Conservation (phyloP, 2,888 invertebrate species). For the Unio delphinus region DNA sequence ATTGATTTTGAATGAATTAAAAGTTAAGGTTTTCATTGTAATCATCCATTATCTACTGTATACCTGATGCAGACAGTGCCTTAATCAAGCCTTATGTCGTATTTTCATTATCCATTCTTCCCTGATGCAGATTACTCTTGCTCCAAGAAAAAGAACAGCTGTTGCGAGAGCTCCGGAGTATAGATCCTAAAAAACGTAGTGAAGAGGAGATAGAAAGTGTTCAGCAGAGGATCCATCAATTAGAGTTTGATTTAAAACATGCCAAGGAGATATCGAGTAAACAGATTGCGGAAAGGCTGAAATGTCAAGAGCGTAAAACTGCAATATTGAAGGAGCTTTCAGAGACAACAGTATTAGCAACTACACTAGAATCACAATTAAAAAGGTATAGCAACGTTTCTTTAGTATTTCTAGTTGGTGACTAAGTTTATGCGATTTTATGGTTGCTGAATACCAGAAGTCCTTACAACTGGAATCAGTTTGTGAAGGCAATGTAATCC, state of each 20-base stretch:
- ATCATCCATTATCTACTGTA: too few relatives aligned
- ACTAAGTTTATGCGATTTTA: constrained; percentile 1
- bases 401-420: background rate
- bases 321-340: constrained; percentile 87
- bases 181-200: constrained; percentile 78
- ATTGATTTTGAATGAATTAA: too few relatives aligned
- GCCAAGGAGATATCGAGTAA: constrained; percentile 93
- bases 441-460: too few relatives aligned
- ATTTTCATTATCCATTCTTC: background rate
- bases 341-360: constrained; percentile 90
- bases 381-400: constrained; percentile 54
- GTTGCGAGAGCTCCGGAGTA: constrained; percentile 87
- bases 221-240: constrained; percentile 85
- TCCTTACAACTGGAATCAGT: too few relatives aligned
- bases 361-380: constrained; percentile 87
- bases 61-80: too few relatives aligned
- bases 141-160: constrained; percentile 98
- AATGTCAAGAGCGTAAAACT: constrained; percentile 93
- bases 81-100: too few relatives aligned
- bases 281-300: constrained; percentile 91
- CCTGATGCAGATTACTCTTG: constrained; percentile 79
- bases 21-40: too few relatives aligned
- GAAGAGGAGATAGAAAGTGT: constrained; percentile 90
- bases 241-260: constrained; percentile 92
- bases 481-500: too few relatives aligned